Base-by-base conservation (phyloP, 64 coral and sea anemone species). In the Actinia equina region DNA sequence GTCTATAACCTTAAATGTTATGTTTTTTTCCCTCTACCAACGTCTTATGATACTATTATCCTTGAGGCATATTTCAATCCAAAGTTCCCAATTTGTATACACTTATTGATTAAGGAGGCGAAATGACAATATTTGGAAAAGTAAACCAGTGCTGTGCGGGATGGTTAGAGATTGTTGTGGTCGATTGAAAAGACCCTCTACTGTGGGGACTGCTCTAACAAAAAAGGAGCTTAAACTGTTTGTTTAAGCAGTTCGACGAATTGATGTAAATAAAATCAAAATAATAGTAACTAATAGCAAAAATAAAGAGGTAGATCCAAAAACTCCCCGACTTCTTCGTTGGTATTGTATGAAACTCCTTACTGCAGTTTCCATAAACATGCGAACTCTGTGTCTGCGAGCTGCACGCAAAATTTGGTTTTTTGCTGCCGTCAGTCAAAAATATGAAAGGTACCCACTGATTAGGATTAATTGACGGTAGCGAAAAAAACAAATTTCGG, bases 21-120 rank as follows among this genome's bases (percentile, higher is more conserved):
- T 20, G 55, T 65, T 65, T n/a, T 65, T 65, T 65, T 65, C 62
- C n/a, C 59, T 7, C n/a, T 23, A 65, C 10, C 30, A 37, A 37
- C 30, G 30, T 37, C 30, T 37, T 37, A 37, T 37, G 62, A 65
- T 23, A 23, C 19, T 37, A 65, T 23, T 23, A 65, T n/a, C 20
- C 62, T 65, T 65, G n/a, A 65, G 62, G 62, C 78, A 52, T 20
- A 52, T 81, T 81, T 81, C 49, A 52, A 44, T 81, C n/a, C 17
- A 19, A 81, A 81, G 78, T 44, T 81, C 41, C 18, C 78, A 45
- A 65, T 65, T 65, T 65, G 62, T 23, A 65, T 20, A 17, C 76
- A 46, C 41, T 7, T 25, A 3, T 45, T 44, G 27, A 4, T 81
- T n/a, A 19, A 37, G 44, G 77, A 79, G 14, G 25, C 16, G 77